Conservation (phyloP, 1,140 invertebrate genomes). For the Drosophila melanica region DNA sequence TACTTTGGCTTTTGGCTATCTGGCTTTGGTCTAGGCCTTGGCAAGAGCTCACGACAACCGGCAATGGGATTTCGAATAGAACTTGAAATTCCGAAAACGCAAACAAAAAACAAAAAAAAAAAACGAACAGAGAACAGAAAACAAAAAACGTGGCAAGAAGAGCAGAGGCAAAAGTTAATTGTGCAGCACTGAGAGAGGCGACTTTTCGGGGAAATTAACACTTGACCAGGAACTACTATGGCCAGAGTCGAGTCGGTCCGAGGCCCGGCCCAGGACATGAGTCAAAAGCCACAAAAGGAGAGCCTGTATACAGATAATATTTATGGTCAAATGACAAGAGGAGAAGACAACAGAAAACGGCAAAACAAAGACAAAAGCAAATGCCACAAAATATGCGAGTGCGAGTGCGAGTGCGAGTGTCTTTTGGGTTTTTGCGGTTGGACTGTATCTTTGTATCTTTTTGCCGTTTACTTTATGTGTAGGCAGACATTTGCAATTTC, state of each 20-base stretch:
- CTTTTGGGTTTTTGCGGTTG: slow-evolving; percentile 21
- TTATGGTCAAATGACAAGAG: slow-evolving; percentile 18
- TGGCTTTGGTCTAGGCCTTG: slow-evolving; percentile 18
- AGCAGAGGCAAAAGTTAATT: slow-evolving; percentile 57
- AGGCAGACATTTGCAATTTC: slow-evolving; percentile 51
- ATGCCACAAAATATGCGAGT: slow-evolving; percentile 48
- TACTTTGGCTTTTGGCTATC: slow-evolving; percentile 12
- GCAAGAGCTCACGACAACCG: slow-evolving; percentile 6
- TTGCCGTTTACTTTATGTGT: slow-evolving; percentile 33
- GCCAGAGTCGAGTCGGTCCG: background rate
- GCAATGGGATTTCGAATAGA: slow-evolving; percentile 1
- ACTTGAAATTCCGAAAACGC: background rate
- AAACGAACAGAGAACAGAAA: background rate
- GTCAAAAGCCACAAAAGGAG: slow-evolving; percentile 43
- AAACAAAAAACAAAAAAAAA: background rate
- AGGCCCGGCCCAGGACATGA: background rate
- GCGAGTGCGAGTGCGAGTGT: slow-evolving; percentile 14
- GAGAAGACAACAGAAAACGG: background rate
- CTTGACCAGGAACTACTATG: slow-evolving; percentile 41
- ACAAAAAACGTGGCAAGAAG: background rate
- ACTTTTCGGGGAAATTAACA: slow-evolving; percentile 66
- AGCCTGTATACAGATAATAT: slow-evolving; percentile 20
- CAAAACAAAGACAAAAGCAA: slow-evolving; percentile 36
- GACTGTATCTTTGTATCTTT: slow-evolving; percentile 28
- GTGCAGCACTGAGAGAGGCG: slow-evolving; percentile 30